Evolutionary conservation across 2,888 invertebrate genomes (phyloP), one percentile per base, ranked within the genome.

Genomic region (Harpagoxenus sublaevis): DNA sequence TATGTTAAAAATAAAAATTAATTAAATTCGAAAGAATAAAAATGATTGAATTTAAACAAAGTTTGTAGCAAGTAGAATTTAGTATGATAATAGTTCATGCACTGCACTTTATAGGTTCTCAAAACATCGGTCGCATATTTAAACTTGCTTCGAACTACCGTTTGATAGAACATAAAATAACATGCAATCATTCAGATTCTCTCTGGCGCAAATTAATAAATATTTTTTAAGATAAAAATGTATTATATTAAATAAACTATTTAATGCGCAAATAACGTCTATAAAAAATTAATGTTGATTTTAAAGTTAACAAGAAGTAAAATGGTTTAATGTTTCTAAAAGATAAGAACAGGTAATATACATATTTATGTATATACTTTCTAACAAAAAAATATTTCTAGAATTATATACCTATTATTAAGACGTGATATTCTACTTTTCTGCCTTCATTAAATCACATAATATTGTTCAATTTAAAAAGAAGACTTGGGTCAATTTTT

Each of bases 91-190:
- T 42, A 28, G 42, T 6, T 39, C 18, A 35, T 18, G 15, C 12
- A 35, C 8, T 31, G 15, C 3, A 62, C 12, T 84, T 84, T 84
- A 60, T 42, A 89, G 88, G 82, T 88, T 35, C 62, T 89, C 3
- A 84, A 88, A 55, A 73, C 84, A 8, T 86, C 88, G 8, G 31
- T 87, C 3, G 85, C 62, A 5, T 89, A 89, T 45, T 55, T 88
- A 39, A 89, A 88, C 48, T 71, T 89, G 51, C 68, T 88, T 28
- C 77, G 66, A 53, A 83, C 83, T 18, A 57, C 75, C 4, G 12
- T 63, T 31, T 42, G 53, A 66, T 48, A 31, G 35, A 35, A 35
- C 4, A 6, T 48, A 2, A 48, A 39, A 51, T 5, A 39, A 68
- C 23, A 62, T 35, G 23, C 55, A 63, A 51, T 42, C 5, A 42